These are phyloP conservation scores for Aspiorhynchus laticeps DNA, from an alignment of 2,113 vertebrate species.

Conservation along the genomic window DNA sequence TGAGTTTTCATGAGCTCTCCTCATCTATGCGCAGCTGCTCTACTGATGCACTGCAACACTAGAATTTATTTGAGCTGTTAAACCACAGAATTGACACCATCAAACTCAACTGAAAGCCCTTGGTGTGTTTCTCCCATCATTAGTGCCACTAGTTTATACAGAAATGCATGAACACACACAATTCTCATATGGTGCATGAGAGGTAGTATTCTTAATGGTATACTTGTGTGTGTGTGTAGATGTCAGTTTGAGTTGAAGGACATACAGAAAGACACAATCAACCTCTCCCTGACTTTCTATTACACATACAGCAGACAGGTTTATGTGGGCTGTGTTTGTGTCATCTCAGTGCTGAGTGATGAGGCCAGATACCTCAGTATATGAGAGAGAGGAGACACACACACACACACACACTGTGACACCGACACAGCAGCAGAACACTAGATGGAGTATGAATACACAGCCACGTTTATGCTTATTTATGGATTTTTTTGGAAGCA, in stretches of 20 bases:
- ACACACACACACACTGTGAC: background rate
- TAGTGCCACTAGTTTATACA: background rate
- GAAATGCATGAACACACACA: background rate
- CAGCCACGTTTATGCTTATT: background rate
- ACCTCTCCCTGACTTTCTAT: background rate
- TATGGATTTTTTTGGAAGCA: too few relatives aligned
- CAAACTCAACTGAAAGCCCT: background rate
- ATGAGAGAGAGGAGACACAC: background rate
- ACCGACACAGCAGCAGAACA: too few relatives aligned
- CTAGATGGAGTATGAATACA: background rate
- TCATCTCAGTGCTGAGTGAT: conserved; percentile 5
- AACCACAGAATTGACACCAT: background rate
- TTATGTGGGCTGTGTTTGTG: background rate
- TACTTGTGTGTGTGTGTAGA: conserved; percentile 13
- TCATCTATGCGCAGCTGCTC: background rate
- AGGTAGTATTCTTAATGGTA: background rate
- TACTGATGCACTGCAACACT: background rate
- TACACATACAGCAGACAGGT: background rate
- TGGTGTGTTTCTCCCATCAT: background rate
- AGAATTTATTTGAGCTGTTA: background rate
- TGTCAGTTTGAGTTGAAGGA: conserved; percentile 18
- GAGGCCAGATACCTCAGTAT: background rate
- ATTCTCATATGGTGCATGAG: background rate
- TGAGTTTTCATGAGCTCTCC: background rate
- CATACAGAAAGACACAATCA: conserved; percentile 23